Evolutionary conservation across 2,113 vertebrate species (phyloP).

Genomic region (Triplophysa siluroides): DNA sequence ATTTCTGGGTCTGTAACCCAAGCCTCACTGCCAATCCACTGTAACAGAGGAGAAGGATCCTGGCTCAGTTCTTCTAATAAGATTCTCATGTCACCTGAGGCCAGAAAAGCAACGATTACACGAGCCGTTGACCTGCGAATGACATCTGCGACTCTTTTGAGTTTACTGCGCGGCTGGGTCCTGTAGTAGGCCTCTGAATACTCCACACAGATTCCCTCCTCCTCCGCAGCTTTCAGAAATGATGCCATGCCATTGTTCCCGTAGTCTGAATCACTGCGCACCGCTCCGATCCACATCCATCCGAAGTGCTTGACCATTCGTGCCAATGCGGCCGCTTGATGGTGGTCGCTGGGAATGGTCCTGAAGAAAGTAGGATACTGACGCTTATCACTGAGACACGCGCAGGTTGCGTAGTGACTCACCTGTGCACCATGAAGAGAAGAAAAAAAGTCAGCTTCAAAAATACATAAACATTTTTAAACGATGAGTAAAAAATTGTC

Average conservation of each 20-base stretch:
- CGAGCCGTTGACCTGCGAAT: conserved; percentile 69
- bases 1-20: conserved; percentile 66
- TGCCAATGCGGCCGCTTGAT: conserved; percentile 70
- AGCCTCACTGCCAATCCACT: conserved; percentile 71
- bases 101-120: conserved; percentile 68
- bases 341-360: conserved; percentile 75
- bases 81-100: conserved; percentile 60
- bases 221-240: conserved; percentile 64
- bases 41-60: conserved; percentile 57
- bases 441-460: background rate
- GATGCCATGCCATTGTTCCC: conserved; percentile 71
- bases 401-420: conserved; percentile 75
- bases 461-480: too few relatives aligned
- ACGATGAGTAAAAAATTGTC: too few relatives aligned
- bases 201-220: conserved; percentile 71
- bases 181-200: conserved; percentile 66
- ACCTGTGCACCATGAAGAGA: conserved; percentile 59
- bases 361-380: conserved; percentile 71
- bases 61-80: conserved; percentile 62
- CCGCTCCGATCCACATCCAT: conserved; percentile 77
- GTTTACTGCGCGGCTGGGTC: conserved; percentile 55
- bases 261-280: conserved; percentile 73
- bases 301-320: conserved; percentile 69
- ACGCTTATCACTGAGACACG: conserved; percentile 71
- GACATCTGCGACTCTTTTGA: conserved; percentile 66